Evolutionary conservation across 2,888 invertebrate species (phyloP).

Genomic region (Macrostomum cliftonense): DNA sequence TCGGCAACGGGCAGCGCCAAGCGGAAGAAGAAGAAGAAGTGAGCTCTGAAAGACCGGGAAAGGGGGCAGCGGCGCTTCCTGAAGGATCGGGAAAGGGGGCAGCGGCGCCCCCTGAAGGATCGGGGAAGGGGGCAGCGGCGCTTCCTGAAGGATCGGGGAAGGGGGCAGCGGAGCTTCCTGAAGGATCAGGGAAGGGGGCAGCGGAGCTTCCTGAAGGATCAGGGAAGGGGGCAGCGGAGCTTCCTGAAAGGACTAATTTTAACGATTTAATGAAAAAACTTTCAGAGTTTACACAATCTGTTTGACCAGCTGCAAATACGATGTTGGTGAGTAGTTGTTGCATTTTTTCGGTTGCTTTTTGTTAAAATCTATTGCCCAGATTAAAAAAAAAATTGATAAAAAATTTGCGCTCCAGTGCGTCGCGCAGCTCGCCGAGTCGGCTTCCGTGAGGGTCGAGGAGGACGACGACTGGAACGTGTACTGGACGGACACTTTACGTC

Average conservation of each 20-base stretch:
- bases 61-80: neutral
- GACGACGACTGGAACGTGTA: conserved; percentile 69
- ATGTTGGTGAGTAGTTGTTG: conserved; percentile 28
- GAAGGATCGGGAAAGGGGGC: too few species aligned
- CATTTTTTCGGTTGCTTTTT: neutral
- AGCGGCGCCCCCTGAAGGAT: too few species aligned
- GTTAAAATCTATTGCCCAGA: too few species aligned
- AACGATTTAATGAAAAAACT: too few species aligned
- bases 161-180: too few species aligned
- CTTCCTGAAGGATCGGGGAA: too few species aligned
- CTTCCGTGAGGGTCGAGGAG: conserved; percentile 57
- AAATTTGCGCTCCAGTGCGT: conserved; percentile 46
- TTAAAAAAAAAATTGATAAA: too few species aligned
- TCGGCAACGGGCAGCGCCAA: conserved; percentile 48
- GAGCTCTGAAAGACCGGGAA: neutral
- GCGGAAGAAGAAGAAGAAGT: conserved; percentile 45
- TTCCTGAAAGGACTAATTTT: too few species aligned
- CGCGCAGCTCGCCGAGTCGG: conserved; percentile 52
- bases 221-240: too few species aligned
- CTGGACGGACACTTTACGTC: conserved; percentile 71
- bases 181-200: too few species aligned
- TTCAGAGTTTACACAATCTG: conserved; percentile 29
- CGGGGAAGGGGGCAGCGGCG: too few species aligned
- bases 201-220: too few species aligned
- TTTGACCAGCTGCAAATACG: conserved; percentile 33